Evolutionary conservation across 2,797 vertebrate genomes (phyloP), one percentile per base, ranked within the genome.

Genomic region (Lagocephalus sceleratus): DNA sequence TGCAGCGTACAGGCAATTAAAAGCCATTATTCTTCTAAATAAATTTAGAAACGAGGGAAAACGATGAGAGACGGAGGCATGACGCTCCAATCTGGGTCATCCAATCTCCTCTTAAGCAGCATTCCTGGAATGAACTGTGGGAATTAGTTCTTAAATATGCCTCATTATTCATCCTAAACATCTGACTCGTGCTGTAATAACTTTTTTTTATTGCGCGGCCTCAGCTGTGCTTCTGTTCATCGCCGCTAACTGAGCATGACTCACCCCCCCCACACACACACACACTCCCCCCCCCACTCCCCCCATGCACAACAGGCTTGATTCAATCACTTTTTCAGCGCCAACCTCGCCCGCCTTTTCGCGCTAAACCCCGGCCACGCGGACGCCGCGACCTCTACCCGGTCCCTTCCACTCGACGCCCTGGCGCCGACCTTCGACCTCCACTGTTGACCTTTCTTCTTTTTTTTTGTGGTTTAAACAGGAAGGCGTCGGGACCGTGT

Each of bases 1-100:
- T 38, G 16, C 29, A 50, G 52, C 55, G 47, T 61, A 60, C 39
- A 65, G 60, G 67, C 61, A 71, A 76, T 81, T 75, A 76, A 53
- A 52, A 73, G 50, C 63, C 64, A 78, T 75, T 75, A 73, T 62
- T 63, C 56, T 53, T 73, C 69, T 56, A 67, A n/a, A 66, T 40
- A 32, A 45, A 54, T 56, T 66, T 68, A 16, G 46, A 73, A 73
- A 75, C 64, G 59, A 77, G 51, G 43, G 75, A 57, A 57, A 69
- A 57, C 2, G 53, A 70, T 47, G 48, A 60, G 66, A 68, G 60
- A 71, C 7, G 17, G 32, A n/a, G 48, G 11, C 51, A 17, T 16
- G 68, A 43, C 2, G 26, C 38, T 46, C 25, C 26, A 5, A 8
- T 9, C 29, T 29, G 29, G 2, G 14, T 35, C 32, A 7, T 35